Percentiles rank a stretch among this genome's conserved stretches.
phyloP scores from a whole-genome alignment of 2,888 invertebrate species.

The Morinoia aosen region DNA sequence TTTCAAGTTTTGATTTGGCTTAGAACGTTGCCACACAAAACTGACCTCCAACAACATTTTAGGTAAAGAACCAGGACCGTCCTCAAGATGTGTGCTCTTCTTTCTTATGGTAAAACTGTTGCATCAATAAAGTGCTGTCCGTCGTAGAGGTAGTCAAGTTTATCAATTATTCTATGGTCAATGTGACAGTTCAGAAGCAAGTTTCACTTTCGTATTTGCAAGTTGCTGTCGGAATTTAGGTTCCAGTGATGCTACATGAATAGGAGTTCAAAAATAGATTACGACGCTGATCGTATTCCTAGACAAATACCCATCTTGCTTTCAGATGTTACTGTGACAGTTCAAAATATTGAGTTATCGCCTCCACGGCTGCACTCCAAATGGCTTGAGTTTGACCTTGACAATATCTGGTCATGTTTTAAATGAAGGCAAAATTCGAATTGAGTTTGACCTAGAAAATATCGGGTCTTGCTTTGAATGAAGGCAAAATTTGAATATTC shows the following conservation, averaged over 20 bases:
- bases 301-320: background rate
- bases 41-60: background rate
- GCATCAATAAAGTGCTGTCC: background rate
- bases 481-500: background rate
- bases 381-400: background rate
- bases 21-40: background rate
- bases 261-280: background rate
- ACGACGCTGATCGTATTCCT: background rate
- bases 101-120: background rate
- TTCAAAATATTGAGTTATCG: background rate
- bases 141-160: background rate
- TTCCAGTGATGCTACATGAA: background rate
- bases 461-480: background rate
- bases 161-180: background rate
- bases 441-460: background rate
- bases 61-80: background rate
- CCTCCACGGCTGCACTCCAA: background rate
- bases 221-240: background rate
- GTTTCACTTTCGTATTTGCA: background rate
- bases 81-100: background rate
- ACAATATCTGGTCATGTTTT: background rate
- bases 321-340: background rate
- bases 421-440: background rate
- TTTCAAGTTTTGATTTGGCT: background rate
- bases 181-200: background rate